phyloP scores from a whole-genome alignment of 1,140 invertebrate species.

The Oncopodura yosiiana region DNA sequence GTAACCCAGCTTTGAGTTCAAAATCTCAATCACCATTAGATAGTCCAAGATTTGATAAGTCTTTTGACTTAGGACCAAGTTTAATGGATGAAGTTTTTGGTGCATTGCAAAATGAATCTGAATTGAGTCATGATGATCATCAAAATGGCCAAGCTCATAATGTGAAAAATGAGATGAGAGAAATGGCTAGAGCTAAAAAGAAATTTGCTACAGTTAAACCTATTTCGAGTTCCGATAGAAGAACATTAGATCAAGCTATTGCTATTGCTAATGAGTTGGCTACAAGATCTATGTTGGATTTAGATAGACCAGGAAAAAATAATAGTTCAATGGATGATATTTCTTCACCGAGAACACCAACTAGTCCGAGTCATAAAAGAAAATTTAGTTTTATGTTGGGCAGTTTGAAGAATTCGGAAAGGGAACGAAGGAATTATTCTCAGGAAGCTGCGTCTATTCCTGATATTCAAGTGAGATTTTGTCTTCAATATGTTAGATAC shows the following conservation, averaged over 20 bases:
- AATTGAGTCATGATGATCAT: conserved; percentile 42
- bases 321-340: conserved; percentile 43
- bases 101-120: conserved; percentile 50
- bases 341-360: conserved; percentile 53
- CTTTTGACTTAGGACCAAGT: conserved; percentile 83
- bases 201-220: conserved; percentile 75
- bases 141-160: conserved; percentile 56
- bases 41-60: conserved; percentile 50
- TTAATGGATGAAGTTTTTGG: conserved; percentile 88
- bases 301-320: conserved; percentile 46
- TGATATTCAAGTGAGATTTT: conserved; percentile 70
- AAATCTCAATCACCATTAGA: conserved; percentile 37
- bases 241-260: conserved; percentile 85
- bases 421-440: conserved; percentile 72
- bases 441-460: conserved; percentile 81
- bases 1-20: conserved; percentile 30
- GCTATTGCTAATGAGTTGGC: conserved; percentile 88
- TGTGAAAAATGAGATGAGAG: conserved; percentile 60
- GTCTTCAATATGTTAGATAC: too few relatives aligned
- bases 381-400: conserved; percentile 84
- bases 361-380: conserved; percentile 62
- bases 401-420: conserved; percentile 38
- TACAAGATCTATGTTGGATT: conserved; percentile 71
- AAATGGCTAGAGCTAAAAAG: conserved; percentile 57
- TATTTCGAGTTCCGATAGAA: conserved; percentile 86